These are phyloP conservation scores for Eupeodes latifasciatus DNA, from an alignment of 2,888 invertebrate species.

Conservation along the genomic window DNA sequence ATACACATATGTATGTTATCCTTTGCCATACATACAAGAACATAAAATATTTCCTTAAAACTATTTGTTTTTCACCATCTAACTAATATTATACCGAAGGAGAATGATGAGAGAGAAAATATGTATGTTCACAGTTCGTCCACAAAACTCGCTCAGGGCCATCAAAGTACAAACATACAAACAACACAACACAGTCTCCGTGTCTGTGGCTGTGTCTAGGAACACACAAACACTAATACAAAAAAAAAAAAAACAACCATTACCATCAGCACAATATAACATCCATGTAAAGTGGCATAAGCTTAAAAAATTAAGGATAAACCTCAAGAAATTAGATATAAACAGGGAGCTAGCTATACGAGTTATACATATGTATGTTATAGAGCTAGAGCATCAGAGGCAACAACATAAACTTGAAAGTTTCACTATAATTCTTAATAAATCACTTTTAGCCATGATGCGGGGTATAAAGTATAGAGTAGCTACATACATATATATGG, in stretches of 20 bases:
- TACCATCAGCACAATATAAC: background rate
- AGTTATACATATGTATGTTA: background rate
- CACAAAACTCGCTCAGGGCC: slow-evolving; percentile 9
- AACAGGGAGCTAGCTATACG: slow-evolving; percentile 44
- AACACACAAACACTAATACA: slow-evolving; percentile 2
- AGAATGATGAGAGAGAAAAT: slow-evolving; percentile 15
- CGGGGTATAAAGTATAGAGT: background rate
- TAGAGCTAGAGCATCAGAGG: too few species aligned
- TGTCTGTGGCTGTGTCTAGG: too few species aligned
- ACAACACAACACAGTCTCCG: too few species aligned
- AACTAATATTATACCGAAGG: slow-evolving; percentile 12
- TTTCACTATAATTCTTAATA: slow-evolving; percentile 74
- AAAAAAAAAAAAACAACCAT: background rate
- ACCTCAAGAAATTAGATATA: slow-evolving; percentile 70
- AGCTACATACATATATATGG: background rate
- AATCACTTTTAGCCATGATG: slow-evolving; percentile 68
- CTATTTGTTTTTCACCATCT: slow-evolving; percentile 54
- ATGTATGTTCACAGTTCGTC: slow-evolving; percentile 41
- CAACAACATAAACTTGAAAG: slow-evolving; percentile 65
- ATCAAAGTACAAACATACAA: too few species aligned
- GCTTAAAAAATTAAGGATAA: slow-evolving; percentile 70
- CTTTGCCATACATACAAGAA: too few species aligned
- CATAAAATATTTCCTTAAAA: slow-evolving; percentile 38
- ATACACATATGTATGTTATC: too few species aligned
- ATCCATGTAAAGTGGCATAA: slow-evolving; percentile 44